These are phyloP conservation scores for Endomychus coccineus DNA, from an alignment of 2,888 invertebrate genomes.

Conservation along the genomic window DNA sequence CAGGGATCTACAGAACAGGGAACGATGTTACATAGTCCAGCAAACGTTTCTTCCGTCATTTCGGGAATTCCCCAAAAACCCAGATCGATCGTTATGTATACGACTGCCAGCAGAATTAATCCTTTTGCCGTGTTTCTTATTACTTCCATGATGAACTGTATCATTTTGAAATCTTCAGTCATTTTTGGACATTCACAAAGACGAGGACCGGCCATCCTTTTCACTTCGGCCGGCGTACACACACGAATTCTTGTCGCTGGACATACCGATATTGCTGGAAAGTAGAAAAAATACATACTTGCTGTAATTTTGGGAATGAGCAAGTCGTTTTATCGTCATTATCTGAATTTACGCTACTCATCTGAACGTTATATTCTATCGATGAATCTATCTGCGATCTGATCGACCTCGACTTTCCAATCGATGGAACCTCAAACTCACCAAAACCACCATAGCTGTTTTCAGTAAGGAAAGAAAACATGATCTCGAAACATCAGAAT, in stretches of 20 bases:
- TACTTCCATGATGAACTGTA: neutral
- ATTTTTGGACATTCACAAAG: constrained; percentile 31
- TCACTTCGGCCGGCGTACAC: constrained; percentile 40
- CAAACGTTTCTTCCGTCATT: constrained; percentile 8
- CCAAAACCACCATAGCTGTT: no score
- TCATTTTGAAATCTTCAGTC: constrained; percentile 1
- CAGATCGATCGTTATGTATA: constrained; percentile 42
- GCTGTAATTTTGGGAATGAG: no score
- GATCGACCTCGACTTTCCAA: no score
- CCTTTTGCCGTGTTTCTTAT: constrained; percentile 30
- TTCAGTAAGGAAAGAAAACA: no score
- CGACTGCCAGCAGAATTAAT: constrained; percentile 35
- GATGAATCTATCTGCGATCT: no score
- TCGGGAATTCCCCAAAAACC: constrained; percentile 41
- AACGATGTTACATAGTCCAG: constrained; percentile 6
- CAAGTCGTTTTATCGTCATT: no score
- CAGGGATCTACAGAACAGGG: constrained; percentile 10
- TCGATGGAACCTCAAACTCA: no score
- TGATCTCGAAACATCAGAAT: no score
- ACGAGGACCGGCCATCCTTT: constrained; percentile 34
- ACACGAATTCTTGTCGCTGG: constrained; percentile 37
- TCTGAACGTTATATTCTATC: no score
- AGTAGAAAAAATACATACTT: no score
- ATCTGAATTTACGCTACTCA: no score
- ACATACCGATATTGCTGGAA: constrained; percentile 27